Evolutionary conservation across 2,888 invertebrate species (phyloP).

Genomic region (Patella pellucida): DNA sequence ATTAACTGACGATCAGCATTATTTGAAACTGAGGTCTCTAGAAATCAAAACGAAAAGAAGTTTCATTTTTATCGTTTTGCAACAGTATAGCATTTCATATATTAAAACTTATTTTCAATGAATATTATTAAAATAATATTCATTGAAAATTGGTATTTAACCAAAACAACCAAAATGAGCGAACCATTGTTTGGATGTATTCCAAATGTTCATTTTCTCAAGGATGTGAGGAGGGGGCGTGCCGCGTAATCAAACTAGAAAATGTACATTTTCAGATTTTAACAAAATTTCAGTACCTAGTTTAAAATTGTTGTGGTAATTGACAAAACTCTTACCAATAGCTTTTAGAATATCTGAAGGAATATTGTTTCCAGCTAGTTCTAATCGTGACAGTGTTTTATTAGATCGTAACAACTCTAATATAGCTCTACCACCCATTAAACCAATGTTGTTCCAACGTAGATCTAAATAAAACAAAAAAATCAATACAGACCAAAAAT

Average conservation of each 20-base stretch:
- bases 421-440: slow-evolving; percentile 67
- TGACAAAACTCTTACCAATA: slow-evolving; percentile 56
- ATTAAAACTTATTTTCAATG: not conserved
- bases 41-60: slow-evolving; percentile 22
- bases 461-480: slow-evolving; percentile 58
- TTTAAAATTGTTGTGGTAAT: too few species aligned
- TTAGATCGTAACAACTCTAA: slow-evolving; percentile 66
- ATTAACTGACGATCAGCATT: slow-evolving; percentile 64
- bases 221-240: too few species aligned
- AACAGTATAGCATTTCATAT: not conserved
- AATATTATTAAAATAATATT: too few species aligned
- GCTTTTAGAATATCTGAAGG: slow-evolving; percentile 68
- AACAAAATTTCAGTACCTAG: too few species aligned
- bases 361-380: slow-evolving; percentile 70
- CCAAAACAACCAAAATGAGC: not conserved
- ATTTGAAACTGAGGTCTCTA: slow-evolving; percentile 66
- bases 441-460: slow-evolving; percentile 70
- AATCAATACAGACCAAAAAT: not conserved
- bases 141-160: slow-evolving; percentile 14
- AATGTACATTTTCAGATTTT: too few species aligned
- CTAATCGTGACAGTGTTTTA: slow-evolving; percentile 64
- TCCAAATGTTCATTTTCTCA: too few species aligned
- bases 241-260: too few species aligned
- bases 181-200: too few species aligned
- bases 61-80: not conserved